Conservation (phyloP, 2,113 vertebrate genomes). For the Sterna hirundo region DNA sequence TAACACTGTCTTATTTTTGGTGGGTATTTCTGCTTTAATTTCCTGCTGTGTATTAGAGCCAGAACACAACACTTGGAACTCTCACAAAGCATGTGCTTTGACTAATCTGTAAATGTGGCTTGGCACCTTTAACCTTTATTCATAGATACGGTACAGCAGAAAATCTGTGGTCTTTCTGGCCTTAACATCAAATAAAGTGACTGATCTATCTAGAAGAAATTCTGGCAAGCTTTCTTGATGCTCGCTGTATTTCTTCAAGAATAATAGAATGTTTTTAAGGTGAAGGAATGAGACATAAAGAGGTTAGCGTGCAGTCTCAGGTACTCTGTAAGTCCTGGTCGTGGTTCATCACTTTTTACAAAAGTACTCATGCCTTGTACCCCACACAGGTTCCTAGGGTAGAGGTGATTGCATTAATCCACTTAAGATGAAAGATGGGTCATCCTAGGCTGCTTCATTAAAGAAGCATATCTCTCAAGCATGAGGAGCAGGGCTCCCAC, state of each 20-base stretch:
- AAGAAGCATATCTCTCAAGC: background rate
- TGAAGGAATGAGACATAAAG: background rate
- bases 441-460: background rate
- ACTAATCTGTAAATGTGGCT: background rate
- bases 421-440: background rate
- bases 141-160: background rate
- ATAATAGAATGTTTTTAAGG: background rate
- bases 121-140: background rate
- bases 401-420: background rate
- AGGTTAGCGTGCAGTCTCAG: background rate
- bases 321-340: background rate
- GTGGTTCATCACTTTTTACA: background rate
- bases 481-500: background rate
- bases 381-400: background rate
- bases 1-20: background rate
- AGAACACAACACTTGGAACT: background rate
- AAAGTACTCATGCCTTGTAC: background rate
- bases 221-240: background rate
- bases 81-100: background rate
- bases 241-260: background rate
- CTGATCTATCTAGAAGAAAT: background rate
- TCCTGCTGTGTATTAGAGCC: background rate
- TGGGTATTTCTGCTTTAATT: constrained; percentile 6
- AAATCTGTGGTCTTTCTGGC: background rate
- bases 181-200: background rate